Percentiles rank a stretch among this genome's conserved stretches.
phyloP scores from a whole-genome alignment of 2,888 invertebrate species.

The Anthrax anthrax region DNA sequence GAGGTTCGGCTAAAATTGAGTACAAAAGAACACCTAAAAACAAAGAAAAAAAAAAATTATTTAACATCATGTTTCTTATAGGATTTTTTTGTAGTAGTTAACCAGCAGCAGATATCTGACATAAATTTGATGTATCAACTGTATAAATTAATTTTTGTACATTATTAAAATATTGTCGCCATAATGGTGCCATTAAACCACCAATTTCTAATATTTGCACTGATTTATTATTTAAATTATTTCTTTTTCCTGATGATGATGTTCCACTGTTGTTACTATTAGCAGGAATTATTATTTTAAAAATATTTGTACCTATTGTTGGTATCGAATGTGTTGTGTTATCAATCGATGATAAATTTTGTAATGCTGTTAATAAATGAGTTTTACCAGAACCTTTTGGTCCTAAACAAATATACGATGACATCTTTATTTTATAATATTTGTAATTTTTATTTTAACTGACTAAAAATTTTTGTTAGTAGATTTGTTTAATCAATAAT shows the following conservation, averaged over 20 bases:
- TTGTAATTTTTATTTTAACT: not conserved
- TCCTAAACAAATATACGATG: slow-evolving; percentile 48
- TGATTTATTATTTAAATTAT: slow-evolving; percentile 26
- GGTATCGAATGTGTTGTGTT: slow-evolving; percentile 64
- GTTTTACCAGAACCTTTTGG: slow-evolving; percentile 72
- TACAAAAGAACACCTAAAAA: slow-evolving; percentile 60
- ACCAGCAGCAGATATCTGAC: slow-evolving; percentile 71
- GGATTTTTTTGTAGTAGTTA: not conserved
- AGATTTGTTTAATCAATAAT: not conserved
- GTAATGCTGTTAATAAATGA: slow-evolving; percentile 56
- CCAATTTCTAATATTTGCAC: slow-evolving; percentile 58
- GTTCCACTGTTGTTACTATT: slow-evolving; percentile 12
- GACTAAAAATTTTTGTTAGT: not conserved
- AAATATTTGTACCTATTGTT: slow-evolving; percentile 66
- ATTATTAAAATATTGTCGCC: slow-evolving; percentile 60
- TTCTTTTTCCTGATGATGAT: slow-evolving; percentile 6
- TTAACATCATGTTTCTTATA: too few species aligned
- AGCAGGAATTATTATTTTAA: slow-evolving; percentile 43
- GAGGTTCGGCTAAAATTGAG: slow-evolving; percentile 59
- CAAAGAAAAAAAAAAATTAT: not conserved
- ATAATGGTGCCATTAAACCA: slow-evolving; percentile 67
- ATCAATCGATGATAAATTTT: slow-evolving; percentile 54
- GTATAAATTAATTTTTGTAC: slow-evolving; percentile 59
- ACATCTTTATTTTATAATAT: too few species aligned
- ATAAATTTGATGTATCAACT: slow-evolving; percentile 70